Evolutionary conservation across 2,888 invertebrate genomes (phyloP).

Genomic region (Brachycybe producta): DNA sequence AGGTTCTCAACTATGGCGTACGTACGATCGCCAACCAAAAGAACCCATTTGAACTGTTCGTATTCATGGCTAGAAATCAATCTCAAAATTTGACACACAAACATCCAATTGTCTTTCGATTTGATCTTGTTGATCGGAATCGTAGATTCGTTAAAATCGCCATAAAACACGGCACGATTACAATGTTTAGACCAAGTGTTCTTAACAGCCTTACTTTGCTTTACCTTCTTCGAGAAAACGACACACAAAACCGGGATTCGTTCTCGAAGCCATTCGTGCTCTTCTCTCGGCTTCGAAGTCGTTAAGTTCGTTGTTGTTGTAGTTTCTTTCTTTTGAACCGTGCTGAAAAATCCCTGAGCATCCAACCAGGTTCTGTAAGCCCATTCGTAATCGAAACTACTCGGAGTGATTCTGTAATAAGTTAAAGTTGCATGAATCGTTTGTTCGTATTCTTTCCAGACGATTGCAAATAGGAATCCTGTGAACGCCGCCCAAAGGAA

Average conservation of each 20-base stretch:
- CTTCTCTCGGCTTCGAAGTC: background rate
- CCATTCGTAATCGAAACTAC: slow-evolving; percentile 18
- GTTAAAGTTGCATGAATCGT: slow-evolving; percentile 22
- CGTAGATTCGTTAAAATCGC: slow-evolving; percentile 22
- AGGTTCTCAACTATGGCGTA: slow-evolving; percentile 26
- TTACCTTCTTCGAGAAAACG: slow-evolving; percentile 22
- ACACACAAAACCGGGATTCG: slow-evolving; percentile 23
- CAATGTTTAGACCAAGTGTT: slow-evolving; percentile 26
- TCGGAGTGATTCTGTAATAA: slow-evolving; percentile 19
- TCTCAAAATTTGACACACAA: slow-evolving; percentile 23
- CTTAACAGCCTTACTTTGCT: slow-evolving; percentile 23
- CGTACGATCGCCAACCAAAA: slow-evolving; percentile 25
- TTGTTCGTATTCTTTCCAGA: slow-evolving; percentile 25
- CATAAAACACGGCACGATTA: slow-evolving; percentile 24
- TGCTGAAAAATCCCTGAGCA: slow-evolving; percentile 18
- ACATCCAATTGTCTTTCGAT: slow-evolving; percentile 21
- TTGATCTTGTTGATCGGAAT: slow-evolving; percentile 24
- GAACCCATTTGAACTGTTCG: slow-evolving; percentile 24
- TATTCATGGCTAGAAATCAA: slow-evolving; percentile 20
- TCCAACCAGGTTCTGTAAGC: slow-evolving; percentile 23
- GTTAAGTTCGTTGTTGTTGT: slow-evolving; percentile 11
- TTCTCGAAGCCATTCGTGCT: slow-evolving; percentile 21
- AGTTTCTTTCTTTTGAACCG: too few species aligned
- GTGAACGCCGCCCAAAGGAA: slow-evolving; percentile 24
- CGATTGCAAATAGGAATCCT: slow-evolving; percentile 25